Percentiles rank a stretch among this genome's conserved stretches.
Conservation (phyloP, 2,113 vertebrate genomes). For the Limanda limanda region DNA sequence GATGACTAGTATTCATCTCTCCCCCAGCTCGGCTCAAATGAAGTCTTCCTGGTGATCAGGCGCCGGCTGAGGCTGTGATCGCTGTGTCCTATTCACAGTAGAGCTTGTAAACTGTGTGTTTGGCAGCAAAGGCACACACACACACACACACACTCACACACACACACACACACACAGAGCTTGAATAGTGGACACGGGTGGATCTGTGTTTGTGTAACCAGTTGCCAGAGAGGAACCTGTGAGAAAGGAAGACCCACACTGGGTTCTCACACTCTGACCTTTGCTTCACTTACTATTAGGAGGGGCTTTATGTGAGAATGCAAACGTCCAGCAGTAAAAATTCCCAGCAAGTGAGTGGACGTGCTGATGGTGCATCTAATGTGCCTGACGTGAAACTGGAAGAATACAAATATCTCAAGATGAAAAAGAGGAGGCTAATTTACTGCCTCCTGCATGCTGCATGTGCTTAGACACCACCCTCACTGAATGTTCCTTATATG, state of each 20-base stretch:
- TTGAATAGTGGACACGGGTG: constrained; percentile 58
- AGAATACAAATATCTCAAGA: too few species aligned
- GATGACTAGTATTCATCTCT: constrained; percentile 49
- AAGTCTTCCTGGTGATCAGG: constrained; percentile 40
- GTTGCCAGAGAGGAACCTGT: constrained; percentile 43
- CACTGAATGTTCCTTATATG: too few species aligned
- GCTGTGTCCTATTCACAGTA: constrained; percentile 26
- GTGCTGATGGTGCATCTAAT: too few species aligned
- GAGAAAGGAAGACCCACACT: constrained; percentile 35
- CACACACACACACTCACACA: neutral
- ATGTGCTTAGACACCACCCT: too few species aligned
- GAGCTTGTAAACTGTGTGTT: constrained; percentile 41
- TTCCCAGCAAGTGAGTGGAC: too few species aligned
- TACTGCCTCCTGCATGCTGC: too few species aligned
- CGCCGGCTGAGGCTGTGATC: constrained; percentile 32
- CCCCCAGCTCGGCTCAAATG: constrained; percentile 33
- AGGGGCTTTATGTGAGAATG: too few species aligned
- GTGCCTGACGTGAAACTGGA: too few species aligned
- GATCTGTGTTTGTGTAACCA: constrained; percentile 67
- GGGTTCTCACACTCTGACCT: constrained; percentile 35
- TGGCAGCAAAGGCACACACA: constrained; percentile 14
- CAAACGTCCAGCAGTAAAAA: too few species aligned
- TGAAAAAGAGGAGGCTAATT: too few species aligned
- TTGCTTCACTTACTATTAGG: constrained; percentile 1
- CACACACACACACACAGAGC: constrained; percentile 54